phyloP scores from a whole-genome alignment of 2,888 invertebrate genomes.

The Crepidodera aurea region DNA sequence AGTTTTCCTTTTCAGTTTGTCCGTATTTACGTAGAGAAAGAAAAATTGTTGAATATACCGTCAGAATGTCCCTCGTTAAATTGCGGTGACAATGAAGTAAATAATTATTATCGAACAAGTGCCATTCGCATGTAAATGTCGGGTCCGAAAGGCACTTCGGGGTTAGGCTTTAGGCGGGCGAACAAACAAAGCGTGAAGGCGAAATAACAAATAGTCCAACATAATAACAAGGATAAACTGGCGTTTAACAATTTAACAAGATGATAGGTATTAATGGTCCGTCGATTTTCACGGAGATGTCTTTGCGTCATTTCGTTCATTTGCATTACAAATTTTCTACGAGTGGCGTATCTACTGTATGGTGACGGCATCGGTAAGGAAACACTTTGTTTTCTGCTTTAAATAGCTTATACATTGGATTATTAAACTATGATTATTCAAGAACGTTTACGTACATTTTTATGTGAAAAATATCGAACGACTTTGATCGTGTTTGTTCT shows the following conservation, averaged over 20 bases:
- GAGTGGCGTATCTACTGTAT: conserved; percentile 4
- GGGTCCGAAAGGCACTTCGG: not conserved
- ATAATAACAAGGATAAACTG: conserved; percentile 24
- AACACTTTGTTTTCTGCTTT: conserved; percentile 14
- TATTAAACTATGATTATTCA: too few species aligned
- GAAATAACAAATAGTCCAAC: conserved; percentile 18
- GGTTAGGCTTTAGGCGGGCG: not conserved
- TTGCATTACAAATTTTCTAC: conserved; percentile 17
- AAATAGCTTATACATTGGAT: too few species aligned
- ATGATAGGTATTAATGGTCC: conserved; percentile 28
- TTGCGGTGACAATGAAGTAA: not conserved
- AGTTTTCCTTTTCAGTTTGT: too few species aligned
- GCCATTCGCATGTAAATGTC: not conserved
- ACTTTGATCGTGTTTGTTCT: too few species aligned
- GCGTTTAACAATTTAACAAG: conserved; percentile 28
- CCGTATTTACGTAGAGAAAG: too few species aligned
- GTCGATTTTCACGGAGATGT: conserved; percentile 18
- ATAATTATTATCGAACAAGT: not conserved
- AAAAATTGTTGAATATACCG: too few species aligned
- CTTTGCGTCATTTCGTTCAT: conserved; percentile 15
- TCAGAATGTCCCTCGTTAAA: too few species aligned
- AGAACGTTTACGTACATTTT: too few species aligned
- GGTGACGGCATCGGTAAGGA: not conserved
- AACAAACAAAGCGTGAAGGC: conserved; percentile 10
- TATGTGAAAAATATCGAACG: too few species aligned